phyloP scores from a whole-genome alignment of 2,113 vertebrate genomes.

The Columba livia region DNA sequence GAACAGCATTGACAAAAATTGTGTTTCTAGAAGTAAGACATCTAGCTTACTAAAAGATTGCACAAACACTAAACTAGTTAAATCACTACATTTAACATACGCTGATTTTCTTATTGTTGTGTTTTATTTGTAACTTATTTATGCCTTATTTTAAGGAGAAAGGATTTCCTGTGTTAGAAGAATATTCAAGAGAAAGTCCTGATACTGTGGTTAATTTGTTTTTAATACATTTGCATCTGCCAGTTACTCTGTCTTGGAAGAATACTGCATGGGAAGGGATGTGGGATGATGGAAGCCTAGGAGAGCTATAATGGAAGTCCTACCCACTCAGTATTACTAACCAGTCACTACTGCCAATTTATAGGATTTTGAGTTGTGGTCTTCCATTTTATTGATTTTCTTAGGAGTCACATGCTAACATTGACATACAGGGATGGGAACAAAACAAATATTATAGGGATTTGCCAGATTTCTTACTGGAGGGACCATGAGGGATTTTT shows the following conservation, averaged over 20 bases:
- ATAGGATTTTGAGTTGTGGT: not conserved
- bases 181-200: not conserved
- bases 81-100: not conserved
- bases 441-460: not conserved
- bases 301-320: not conserved
- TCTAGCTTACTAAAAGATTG: not conserved
- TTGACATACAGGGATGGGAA: not conserved
- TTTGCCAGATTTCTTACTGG: not conserved
- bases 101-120: not conserved
- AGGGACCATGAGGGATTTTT: not conserved
- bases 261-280: not conserved
- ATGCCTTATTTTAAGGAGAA: not conserved
- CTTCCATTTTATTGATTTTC: not conserved
- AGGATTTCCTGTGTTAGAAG: not conserved
- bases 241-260: not conserved
- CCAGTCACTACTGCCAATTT: not conserved
- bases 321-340: not conserved
- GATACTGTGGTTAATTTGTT: not conserved
- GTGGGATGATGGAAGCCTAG: not conserved
- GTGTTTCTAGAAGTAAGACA: not conserved
- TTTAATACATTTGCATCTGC: not conserved
- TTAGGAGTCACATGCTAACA: not conserved
- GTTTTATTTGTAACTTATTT: not conserved
- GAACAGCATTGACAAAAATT: not conserved
- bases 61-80: not conserved